Conservation (phyloP, 2,888 invertebrate genomes). For the Cremastinae sp. region DNA sequence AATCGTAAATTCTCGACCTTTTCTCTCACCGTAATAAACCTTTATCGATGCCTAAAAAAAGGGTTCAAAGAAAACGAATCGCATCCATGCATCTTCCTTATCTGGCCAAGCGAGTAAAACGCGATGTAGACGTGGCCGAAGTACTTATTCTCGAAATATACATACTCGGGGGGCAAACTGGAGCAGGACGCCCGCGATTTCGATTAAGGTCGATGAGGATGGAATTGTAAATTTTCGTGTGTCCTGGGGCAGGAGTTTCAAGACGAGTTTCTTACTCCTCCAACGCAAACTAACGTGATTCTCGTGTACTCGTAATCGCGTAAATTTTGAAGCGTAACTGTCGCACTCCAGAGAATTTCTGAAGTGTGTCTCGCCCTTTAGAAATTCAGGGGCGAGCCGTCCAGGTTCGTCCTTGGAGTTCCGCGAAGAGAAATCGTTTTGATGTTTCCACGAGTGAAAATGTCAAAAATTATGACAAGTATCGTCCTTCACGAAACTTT, state of each 20-base stretch:
- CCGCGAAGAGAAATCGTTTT: neutral
- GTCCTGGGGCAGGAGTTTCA: slow-evolving; percentile 3
- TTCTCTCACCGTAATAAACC: neutral
- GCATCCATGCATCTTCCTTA: slow-evolving; percentile 37
- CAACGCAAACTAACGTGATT: neutral
- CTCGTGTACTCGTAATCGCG: neutral
- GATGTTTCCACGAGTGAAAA: neutral
- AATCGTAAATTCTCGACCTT: slow-evolving; percentile 4
- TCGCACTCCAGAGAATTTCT: too few species aligned
- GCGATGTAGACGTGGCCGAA: neutral
- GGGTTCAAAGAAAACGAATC: slow-evolving; percentile 18
- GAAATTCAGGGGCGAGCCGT: neutral
- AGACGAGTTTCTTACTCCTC: slow-evolving; percentile 5
- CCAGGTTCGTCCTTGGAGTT: neutral
- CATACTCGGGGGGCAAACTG: slow-evolving; percentile 14
- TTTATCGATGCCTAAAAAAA: neutral
- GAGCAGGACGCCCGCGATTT: slow-evolving; percentile 32
- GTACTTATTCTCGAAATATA: neutral
- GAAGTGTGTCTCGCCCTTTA: too few species aligned
- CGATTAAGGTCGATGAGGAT: slow-evolving; percentile 46
- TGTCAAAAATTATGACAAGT: neutral
- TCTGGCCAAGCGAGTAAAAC: slow-evolving; percentile 15
- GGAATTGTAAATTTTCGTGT: slow-evolving; percentile 49
- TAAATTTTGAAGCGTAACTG: slow-evolving; percentile 12
- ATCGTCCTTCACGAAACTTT: too few species aligned